phyloP scores from a whole-genome alignment of 2,888 invertebrate genomes.

The Melieria omissa region DNA sequence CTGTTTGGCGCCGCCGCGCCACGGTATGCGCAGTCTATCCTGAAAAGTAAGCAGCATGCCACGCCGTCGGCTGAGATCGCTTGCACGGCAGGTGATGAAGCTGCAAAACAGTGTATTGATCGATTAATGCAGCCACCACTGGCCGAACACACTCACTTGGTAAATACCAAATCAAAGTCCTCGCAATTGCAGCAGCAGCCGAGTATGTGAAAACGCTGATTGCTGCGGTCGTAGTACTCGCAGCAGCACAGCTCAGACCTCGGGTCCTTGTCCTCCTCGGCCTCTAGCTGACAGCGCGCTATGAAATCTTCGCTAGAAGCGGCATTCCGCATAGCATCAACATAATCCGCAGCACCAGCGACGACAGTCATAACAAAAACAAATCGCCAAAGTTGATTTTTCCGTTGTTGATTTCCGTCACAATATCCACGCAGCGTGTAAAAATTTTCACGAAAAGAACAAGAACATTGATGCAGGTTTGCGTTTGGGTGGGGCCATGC shows the following conservation, averaged over 20 bases:
- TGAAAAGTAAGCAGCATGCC: conserved; percentile 68
- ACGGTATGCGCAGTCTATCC: conserved; percentile 71
- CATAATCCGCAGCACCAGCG: too few relatives aligned
- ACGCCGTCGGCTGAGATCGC: conserved; percentile 7
- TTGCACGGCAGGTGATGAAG: conserved; percentile 37
- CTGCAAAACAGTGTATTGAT: conserved; percentile 3
- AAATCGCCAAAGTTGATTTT: too few relatives aligned
- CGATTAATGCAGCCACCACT: background rate
- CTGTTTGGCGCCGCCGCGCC: conserved; percentile 72
- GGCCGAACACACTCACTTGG: conserved; percentile 65
- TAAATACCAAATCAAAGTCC: conserved; percentile 70
- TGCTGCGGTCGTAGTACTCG: conserved; percentile 70
- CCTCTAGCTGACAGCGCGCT: background rate
- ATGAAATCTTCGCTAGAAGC: conserved; percentile 6
- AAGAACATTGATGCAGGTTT: too few relatives aligned
- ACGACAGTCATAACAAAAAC: too few relatives aligned
- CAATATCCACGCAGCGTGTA: too few relatives aligned
- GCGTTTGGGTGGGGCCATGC: too few relatives aligned
- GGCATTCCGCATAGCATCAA: background rate
- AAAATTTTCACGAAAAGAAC: too few relatives aligned
- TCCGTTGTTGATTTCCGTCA: too few relatives aligned
- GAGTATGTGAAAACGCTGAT: conserved; percentile 68
- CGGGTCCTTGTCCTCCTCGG: conserved; percentile 40
- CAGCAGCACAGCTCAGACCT: conserved; percentile 70
- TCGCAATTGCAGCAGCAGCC: conserved; percentile 72